A percentile compares a stretch with the other conserved stretches of the same genome.
These are phyloP conservation scores for Norana najaformis DNA, from an alignment of 2,888 invertebrate species.

Conservation along the genomic window DNA sequence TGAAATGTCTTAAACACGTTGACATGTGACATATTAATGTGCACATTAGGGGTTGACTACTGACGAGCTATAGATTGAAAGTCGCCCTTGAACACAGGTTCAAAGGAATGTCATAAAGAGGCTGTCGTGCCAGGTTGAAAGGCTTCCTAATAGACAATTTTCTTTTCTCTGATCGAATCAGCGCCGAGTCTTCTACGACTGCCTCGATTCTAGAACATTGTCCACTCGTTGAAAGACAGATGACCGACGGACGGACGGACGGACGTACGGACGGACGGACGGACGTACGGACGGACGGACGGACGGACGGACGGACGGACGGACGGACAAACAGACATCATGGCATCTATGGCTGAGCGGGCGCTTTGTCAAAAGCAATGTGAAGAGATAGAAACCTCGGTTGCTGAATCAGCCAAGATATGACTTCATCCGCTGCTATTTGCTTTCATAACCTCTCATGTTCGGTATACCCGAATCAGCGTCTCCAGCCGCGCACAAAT, in stretches of 20 bases:
- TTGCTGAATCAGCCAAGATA: background rate
- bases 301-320: background rate
- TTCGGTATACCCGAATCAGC: background rate
- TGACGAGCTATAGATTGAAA: background rate
- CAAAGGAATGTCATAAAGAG: background rate
- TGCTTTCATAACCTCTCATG: background rate
- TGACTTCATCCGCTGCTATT: background rate
- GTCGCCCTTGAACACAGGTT: background rate
- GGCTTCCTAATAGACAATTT: background rate
- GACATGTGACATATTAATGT: too few relatives aligned
- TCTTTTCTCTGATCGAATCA: background rate
- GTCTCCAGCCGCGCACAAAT: background rate
- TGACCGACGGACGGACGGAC: background rate
- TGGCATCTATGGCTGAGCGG: background rate
- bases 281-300: too few relatives aligned
- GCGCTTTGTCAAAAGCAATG: background rate
- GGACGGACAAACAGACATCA: background rate
- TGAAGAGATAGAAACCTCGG: background rate
- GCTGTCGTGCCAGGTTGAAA: background rate
- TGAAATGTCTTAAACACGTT: background rate
- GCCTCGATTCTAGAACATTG: background rate
- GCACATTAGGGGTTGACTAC: too few relatives aligned
- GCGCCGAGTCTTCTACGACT: background rate
- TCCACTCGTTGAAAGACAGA: constrained; percentile 6
- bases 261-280: background rate